A percentile compares a stretch with the other conserved stretches of the same genome.
These are phyloP conservation scores for Drosophila incognita DNA, from an alignment of 2,888 invertebrate species.

Conservation along the genomic window DNA sequence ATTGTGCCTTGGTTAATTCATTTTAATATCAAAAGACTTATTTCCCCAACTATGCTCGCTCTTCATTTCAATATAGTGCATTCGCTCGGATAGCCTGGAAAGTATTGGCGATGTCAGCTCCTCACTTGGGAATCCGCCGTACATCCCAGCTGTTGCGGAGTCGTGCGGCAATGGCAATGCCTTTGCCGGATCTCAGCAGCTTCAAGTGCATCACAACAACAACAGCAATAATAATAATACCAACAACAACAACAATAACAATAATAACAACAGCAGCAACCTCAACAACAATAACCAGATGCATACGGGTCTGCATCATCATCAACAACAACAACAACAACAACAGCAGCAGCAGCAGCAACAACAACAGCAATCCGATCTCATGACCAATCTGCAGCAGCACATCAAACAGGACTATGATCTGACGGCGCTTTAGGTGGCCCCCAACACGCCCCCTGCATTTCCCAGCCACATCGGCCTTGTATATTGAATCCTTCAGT, in stretches of 20 bases:
- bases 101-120: constrained; percentile 87
- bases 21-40: not conserved
- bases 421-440: constrained; percentile 90
- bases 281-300: constrained; percentile 83
- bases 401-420: constrained; percentile 95
- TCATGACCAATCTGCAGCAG: constrained; percentile 83
- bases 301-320: constrained; percentile 62
- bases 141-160: constrained; percentile 83
- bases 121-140: constrained; percentile 84
- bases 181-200: constrained; percentile 79
- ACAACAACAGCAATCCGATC: constrained; percentile 79
- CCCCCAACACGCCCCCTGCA: not conserved
- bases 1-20: not conserved
- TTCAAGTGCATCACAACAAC: constrained; percentile 54
- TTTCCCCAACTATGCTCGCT: rapidly evolving
- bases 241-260: constrained; percentile 57
- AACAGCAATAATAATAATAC: constrained; percentile 43
- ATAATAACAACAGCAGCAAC: constrained; percentile 77
- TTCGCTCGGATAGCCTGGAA: constrained; percentile 88
- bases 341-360: constrained; percentile 51
- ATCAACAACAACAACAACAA: constrained; percentile 66
- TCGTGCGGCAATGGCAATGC: constrained; percentile 72
- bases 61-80: constrained; percentile 71
- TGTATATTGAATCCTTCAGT: constrained; percentile 61
- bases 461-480: constrained; percentile 9